phyloP scores from a whole-genome alignment of 2,113 vertebrate species.

The Gallinago undulata region DNA sequence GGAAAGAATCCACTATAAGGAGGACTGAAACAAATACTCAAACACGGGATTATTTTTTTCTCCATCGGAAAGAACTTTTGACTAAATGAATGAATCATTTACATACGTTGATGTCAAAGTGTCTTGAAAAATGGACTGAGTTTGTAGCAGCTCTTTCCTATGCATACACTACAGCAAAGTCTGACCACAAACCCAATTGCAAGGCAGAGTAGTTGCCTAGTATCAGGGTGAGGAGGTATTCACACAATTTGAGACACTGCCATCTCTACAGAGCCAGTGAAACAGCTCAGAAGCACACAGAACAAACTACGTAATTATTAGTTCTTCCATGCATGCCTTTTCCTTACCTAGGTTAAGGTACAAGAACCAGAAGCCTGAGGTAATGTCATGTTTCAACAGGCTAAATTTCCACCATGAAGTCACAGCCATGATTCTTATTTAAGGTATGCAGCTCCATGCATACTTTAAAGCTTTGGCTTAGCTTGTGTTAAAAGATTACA shows the following conservation, averaged over 20 bases:
- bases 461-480: neutral
- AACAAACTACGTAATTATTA: neutral
- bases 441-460: neutral
- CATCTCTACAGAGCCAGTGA: neutral
- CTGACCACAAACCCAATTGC: neutral
- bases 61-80: neutral
- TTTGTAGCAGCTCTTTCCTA: neutral
- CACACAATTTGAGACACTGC: neutral
- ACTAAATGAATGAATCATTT: neutral
- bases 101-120: neutral
- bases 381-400: neutral
- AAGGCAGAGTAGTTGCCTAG: neutral
- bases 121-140: neutral
- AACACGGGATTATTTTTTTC: neutral
- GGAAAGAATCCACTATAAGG: neutral
- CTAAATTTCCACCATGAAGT: slow-evolving; percentile 5
- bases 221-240: neutral
- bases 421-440: neutral
- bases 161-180: neutral
- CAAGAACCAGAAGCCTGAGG: neutral
- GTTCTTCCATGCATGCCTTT: neutral
- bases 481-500: neutral
- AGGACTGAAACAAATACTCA: neutral
- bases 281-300: neutral
- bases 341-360: neutral